A percentile compares a stretch with the other conserved stretches of the same genome.
phyloP scores from a whole-genome alignment of 2,113 vertebrate species.

The Sinocyclocheilus grahami region DNA sequence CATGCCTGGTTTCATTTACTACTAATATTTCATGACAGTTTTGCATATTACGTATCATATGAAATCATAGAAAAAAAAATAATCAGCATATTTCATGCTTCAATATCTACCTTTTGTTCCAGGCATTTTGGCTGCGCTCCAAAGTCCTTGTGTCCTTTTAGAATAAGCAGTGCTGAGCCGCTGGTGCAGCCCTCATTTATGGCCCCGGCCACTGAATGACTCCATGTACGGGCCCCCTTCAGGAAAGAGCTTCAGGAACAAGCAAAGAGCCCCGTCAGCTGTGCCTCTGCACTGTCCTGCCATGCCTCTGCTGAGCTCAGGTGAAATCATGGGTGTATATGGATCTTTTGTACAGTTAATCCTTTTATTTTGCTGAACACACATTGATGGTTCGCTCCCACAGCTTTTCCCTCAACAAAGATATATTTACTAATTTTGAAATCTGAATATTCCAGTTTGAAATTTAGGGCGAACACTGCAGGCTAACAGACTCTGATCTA shows the following conservation, averaged over 20 bases:
- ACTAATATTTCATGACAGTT: not conserved
- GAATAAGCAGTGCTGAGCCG: constrained; percentile 67
- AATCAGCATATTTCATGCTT: not conserved
- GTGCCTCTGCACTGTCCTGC: constrained; percentile 48
- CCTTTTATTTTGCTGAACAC: constrained; percentile 68
- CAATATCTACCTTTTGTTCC: constrained; percentile 74
- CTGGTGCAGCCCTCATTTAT: constrained; percentile 73
- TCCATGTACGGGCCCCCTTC: constrained; percentile 69
- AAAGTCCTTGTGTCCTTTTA: constrained; percentile 62
- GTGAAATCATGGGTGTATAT: constrained; percentile 63
- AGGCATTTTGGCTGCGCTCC: constrained; percentile 76
- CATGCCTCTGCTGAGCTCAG: constrained; percentile 76
- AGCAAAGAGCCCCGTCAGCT: constrained; percentile 81
- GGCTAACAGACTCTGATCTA: not conserved
- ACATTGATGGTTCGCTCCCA: constrained; percentile 58
- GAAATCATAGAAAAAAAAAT: not conserved
- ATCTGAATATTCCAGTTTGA: not conserved
- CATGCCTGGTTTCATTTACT: not conserved
- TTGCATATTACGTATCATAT: not conserved
- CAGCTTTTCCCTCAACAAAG: not conserved
- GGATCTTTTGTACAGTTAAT: constrained; percentile 64
- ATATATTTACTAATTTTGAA: not conserved
- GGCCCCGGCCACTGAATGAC: constrained; percentile 70
- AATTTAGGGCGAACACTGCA: not conserved
- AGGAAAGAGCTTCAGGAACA: constrained; percentile 72